phyloP scores from a whole-genome alignment of 1,140 invertebrate species.

The roundworm (Caenorhabditis elegans) region WBcel235 BX284602.5:13485001-13485500 shows the following conservation, averaged over 20 bases:
- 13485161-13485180: no score
- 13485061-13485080: no score
- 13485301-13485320: slow-evolving; percentile 27
- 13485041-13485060: no score
- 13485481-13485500: slow-evolving; percentile 29
- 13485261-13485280: slow-evolving; percentile 39
- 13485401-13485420: slow-evolving; percentile 14
- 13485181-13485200: no score
- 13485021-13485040: no score
- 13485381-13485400: slow-evolving; percentile 25
- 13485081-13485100: no score
- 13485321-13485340: slow-evolving; percentile 17
- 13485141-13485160: no score
- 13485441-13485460: slow-evolving; percentile 21
- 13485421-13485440: slow-evolving; percentile 27
- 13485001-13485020: no score
- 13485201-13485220: no score
- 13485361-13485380: slow-evolving; percentile 24
- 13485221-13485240: no score
- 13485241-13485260: slow-evolving; percentile 36
- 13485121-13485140: no score
- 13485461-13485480: slow-evolving; percentile 16
- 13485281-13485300: slow-evolving; percentile 38
- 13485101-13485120: no score
- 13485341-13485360: slow-evolving; percentile 1